Base-by-base conservation (phyloP, 1,140 invertebrate genomes). In the Camponotus floridanus region DNA sequence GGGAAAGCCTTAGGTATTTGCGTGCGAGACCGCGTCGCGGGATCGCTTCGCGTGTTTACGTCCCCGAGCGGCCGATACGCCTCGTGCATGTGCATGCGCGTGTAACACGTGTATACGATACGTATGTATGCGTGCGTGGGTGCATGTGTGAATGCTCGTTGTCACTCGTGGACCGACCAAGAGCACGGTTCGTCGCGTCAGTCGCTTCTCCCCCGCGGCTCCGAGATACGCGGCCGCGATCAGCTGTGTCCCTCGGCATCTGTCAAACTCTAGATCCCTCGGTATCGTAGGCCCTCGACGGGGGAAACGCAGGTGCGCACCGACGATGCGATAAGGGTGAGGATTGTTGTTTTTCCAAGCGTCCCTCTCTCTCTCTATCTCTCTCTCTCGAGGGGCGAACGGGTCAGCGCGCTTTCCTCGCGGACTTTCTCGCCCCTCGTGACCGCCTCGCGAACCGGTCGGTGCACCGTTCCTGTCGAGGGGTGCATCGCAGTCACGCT, bases 1-100 rank as follows among this genome's bases (percentile, higher is more conserved):
- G 79, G 55, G 26, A 15, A 62, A 83, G 68, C 39, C 45, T 51
- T 85, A 55, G 73, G 61, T 79, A 78, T 79, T 51, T 80, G 55
- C 68, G 68, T 74, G 48, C 26, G 18, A 55, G 45, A 11, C 31
- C 36, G 11, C 48, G 21, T 62, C 55, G 33, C 48, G 18, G 55
- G 36, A 76, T 45, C 76, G 45, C 51, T 39, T 48, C 76, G 62
- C 42, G 76, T 36, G 45, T 80, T 18, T 21, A n/a, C 39, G 36
- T 45, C n/a, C 31, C 5, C n/a, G 74, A 39, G 39, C 26, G 26
- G 26, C 3, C 59, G 33, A 33, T 65, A 76, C 26, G 26, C 18
- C 18, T 51, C n/a, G 61, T 79, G 76, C 76, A 76, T 76, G 57
- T 78, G 59, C 74, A 79, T 68, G 45, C 39, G 76, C 62, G 67